Evolutionary conservation across 2,888 invertebrate genomes (phyloP), one percentile per base, ranked within the genome.

Genomic region (Eulithis testata): DNA sequence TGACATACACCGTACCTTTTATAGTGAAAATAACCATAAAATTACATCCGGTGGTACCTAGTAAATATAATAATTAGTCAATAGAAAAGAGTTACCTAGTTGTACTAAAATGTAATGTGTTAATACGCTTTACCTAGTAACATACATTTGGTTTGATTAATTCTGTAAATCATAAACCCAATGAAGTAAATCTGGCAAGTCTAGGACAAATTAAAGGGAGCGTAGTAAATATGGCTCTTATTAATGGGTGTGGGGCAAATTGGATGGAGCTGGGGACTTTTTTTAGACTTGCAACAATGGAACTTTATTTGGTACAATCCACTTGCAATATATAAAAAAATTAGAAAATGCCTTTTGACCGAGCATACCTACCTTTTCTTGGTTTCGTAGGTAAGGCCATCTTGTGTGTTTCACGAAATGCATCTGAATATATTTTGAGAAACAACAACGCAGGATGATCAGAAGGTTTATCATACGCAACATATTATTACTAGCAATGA

Each of bases 1-100:
- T 75, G 55, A 65, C 63, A 68, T 68, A 75, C 75, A 78, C 75
- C 74, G 75, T 65, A 60, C 70, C 69, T 72, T 82, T 76, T 82
- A 82, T 78, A 79, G 66, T 63, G 66, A 71, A 76, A 76, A 75
- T 69, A 44, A 44, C 55, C 63, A 63, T 68, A 71, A 37, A 59
- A n/a, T 60, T 49, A 50, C 68, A 70, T 73, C 71, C 71, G 71
- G 65, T 57, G 43, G n/a, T 45, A 21, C 21, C 2, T 21, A 14
- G 50, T 40, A 21, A 57, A 40, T 21, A 51, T 51, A 47, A 49
- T 58, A 59, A 59, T 50, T 47, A 51, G 50, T 40, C 11, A 37
- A 37, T 37, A 52, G 6, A 21, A 14, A 12, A 49, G 21, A 21
- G 21, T 49, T 21, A 21, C 21, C 21, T 21, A 49, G 21, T 21